Base-by-base conservation (phyloP, 2,113 vertebrate genomes). In the Odontesthes bonariensis region DNA sequence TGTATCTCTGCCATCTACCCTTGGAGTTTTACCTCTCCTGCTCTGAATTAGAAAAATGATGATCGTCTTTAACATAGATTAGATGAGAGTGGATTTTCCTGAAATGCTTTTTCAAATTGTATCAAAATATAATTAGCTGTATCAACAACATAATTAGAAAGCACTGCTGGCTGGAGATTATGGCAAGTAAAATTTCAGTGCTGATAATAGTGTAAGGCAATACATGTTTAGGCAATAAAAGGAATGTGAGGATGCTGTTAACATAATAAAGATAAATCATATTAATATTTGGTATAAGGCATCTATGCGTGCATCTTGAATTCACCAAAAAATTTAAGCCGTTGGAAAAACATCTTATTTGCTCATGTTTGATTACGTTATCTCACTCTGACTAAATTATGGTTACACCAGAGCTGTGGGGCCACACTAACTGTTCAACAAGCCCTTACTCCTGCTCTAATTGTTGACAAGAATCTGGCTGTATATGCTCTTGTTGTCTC, bases 111-210 rank as follows among this genome's bases (percentile, higher is more conserved):
- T 46, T 63, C 23, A 66, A 64, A 73, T 52, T 60, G 42, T 13
- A 65, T 61, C 57, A 51, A 0, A 83, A 79, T 58, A 33, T 73
- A 38, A 75, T 77, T 79, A 69, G 56, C 32, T 40, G 59, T 6
- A 66, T 40, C 70, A 51, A 72, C 19, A 69, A 51, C 22, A 65
- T 76, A 51, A 63, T 66, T 49, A 73, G 19, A 23, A 44, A 66
- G 56, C 51, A 83, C 13, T 27, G 12, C 53, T 47, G 23, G 51
- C 40, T 1, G 2, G 40, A 56, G 62, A 61, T 17, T 27, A 31
- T 1, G 16, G 55, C 38, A 20, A 58, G 7, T 3, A 73, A 73
- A 79, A 20, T 61, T 61, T 61, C 3, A 65, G 11, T 22, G 60
- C 44, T 40, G 16, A 73, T 33, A 66, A 58, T 3, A 11, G 42